Base-by-base conservation (phyloP, 1,140 invertebrate genomes). In the Hypothenemus hampei region DNA sequence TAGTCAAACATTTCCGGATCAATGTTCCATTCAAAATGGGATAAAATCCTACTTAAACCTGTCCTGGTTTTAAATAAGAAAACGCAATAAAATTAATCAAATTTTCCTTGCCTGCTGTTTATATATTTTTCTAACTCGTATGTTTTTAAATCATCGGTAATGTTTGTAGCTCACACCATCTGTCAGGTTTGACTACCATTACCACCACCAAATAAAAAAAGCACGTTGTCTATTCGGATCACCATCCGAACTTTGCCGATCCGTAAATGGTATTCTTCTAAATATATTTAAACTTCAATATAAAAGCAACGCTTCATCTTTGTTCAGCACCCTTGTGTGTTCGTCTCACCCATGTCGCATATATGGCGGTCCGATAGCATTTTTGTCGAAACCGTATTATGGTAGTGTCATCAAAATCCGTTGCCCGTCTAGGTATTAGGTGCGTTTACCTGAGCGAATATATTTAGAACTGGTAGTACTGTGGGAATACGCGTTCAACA, bases 361-460 rank as follows among this genome's bases (percentile, higher is more conserved):
- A 13, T 18, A 8, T 31, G 22, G 13, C 18, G 23, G 22, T 22
- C 16, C 11, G 4, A 19, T 19, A 36, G 7, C 13, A 26, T 44
- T 35, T 33, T 43, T 40, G 18, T 40, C 18, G n/a, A 10, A 22
- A 18, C 23, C 29, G 40, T 7, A n/a, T n/a, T 44, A 53, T 44
- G 18, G 15, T 15, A 19, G 40, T 44, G 50, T 51, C 48, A 51
- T 51, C 23, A 41, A 48, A 41, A 51, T 51, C 36, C 48, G 48
- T 51, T 51, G 46, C 33, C 23, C 18, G 22, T 16, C 18, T 18
- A 15, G 55, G 45, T 26, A 43, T 11, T 49, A 56, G 51, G 64
- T 65, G 33, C 61, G 59, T 66, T 66, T 68, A 68, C 66, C 66
- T 66, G 63, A 62, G 57, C 39, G 41, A 44, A 68, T 40, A 55